These are phyloP conservation scores for Gouania willdenowi DNA, from an alignment of 2,797 vertebrate genomes.

Conservation along the genomic window DNA sequence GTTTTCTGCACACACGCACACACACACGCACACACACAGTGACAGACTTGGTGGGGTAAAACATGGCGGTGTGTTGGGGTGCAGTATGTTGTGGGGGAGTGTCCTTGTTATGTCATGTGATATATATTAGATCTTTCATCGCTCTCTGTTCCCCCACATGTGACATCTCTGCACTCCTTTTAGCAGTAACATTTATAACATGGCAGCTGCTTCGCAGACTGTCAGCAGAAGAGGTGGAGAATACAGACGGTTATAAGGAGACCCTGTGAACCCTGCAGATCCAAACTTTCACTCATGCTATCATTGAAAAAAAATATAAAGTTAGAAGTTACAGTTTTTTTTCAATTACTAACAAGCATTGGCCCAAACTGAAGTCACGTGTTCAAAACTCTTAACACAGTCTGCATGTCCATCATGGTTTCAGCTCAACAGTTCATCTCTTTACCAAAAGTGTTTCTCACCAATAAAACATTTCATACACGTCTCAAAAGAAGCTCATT, in stretches of 20 bases:
- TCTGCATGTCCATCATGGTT: too few relatives aligned
- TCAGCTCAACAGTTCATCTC: too few relatives aligned
- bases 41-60: conserved; percentile 9
- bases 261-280: not conserved
- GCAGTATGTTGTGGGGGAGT: conserved; percentile 46
- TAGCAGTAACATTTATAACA: conserved; percentile 10
- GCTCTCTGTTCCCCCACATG: not conserved
- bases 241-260: not conserved
- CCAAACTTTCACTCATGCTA: too few relatives aligned
- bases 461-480: too few relatives aligned
- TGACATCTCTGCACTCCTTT: conserved; percentile 13
- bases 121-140: not conserved
- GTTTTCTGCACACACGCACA: not conserved
- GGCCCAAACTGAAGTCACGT: too few relatives aligned
- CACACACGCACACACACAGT: conserved; percentile 1
- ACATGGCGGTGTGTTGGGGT: not conserved
- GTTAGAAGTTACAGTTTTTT: too few relatives aligned
- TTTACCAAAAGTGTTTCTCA: too few relatives aligned
- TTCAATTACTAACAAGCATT: too few relatives aligned
- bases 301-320: too few relatives aligned
- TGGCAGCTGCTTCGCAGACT: not conserved
- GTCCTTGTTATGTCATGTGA: conserved; percentile 29
- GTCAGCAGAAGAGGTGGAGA: not conserved
- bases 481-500: too few relatives aligned
- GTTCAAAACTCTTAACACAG: too few relatives aligned